Percentiles rank a stretch among this genome's conserved stretches.
These are phyloP conservation scores for Chelon labrosus DNA, from an alignment of 2,797 vertebrate species.

Conservation along the genomic window DNA sequence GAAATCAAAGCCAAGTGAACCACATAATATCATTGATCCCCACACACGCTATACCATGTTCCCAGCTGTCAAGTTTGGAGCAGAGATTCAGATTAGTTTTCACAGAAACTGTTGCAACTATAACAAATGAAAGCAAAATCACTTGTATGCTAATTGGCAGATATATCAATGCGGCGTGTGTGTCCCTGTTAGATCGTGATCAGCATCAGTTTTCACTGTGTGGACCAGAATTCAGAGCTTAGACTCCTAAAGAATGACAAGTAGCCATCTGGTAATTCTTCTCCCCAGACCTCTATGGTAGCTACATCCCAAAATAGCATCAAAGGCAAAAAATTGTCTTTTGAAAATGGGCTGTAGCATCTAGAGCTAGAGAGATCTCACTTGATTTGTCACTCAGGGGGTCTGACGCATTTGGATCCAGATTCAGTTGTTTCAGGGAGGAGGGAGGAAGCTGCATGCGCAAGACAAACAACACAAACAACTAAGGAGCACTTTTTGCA, in stretches of 20 bases:
- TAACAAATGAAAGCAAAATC: conserved; percentile 5
- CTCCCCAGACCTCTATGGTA: conserved; percentile 63
- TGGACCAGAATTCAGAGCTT: conserved; percentile 50
- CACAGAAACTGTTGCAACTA: neutral
- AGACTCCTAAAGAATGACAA: conserved; percentile 70
- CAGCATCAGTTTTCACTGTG: conserved; percentile 40
- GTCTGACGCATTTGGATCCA: conserved; percentile 63
- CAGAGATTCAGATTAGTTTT: neutral
- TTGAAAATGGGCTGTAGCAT: conserved; percentile 67
- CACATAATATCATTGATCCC: neutral
- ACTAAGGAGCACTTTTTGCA: conserved; percentile 59
- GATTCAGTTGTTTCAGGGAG: conserved; percentile 44
- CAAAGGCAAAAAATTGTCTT: conserved; percentile 71
- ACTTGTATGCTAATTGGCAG: conserved; percentile 21
- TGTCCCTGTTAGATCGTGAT: conserved; percentile 45
- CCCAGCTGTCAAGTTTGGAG: neutral
- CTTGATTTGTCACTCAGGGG: conserved; percentile 68
- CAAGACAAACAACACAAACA: conserved; percentile 61
- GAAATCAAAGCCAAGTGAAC: conserved; percentile 1
- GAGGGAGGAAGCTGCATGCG: conserved; percentile 36
- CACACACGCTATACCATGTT: neutral
- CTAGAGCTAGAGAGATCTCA: conserved; percentile 51
- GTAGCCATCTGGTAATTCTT: conserved; percentile 74
- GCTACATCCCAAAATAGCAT: conserved; percentile 76
- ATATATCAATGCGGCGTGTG: conserved; percentile 28